Percentiles rank a stretch among this genome's conserved stretches.
These are phyloP conservation scores for Scaptomyza hsui DNA, from an alignment of 1,140 invertebrate genomes.

Conservation along the genomic window DNA sequence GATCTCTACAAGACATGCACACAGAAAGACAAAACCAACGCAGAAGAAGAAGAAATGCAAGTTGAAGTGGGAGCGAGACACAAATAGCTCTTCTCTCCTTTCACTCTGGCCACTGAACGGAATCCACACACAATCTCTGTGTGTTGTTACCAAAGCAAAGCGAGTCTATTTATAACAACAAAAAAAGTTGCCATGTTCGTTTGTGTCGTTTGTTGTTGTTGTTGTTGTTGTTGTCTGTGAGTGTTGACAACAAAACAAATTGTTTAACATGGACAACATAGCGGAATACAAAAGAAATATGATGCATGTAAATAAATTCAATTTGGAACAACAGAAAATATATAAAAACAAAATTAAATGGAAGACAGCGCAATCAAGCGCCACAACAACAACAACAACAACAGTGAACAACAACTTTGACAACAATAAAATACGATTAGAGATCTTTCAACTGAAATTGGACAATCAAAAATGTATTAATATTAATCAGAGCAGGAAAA, in stretches of 20 bases:
- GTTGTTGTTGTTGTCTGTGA: slow-evolving; percentile 33
- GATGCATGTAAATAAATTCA: slow-evolving; percentile 80
- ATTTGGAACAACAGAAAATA: slow-evolving; percentile 55
- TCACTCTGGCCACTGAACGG: too few species aligned
- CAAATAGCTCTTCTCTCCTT: background rate
- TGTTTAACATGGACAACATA: slow-evolving; percentile 73
- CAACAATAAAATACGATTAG: slow-evolving; percentile 35
- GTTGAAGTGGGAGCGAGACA: background rate
- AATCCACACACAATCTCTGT: too few species aligned
- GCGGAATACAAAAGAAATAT: slow-evolving; percentile 64
- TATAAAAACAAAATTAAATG: slow-evolving; percentile 21
- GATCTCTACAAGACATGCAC: slow-evolving; percentile 20
- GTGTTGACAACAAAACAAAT: slow-evolving; percentile 81
- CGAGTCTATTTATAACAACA: slow-evolving; percentile 70
- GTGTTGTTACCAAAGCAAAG: slow-evolving; percentile 35
- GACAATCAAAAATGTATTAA: slow-evolving; percentile 43
- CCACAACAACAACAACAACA: slow-evolving; percentile 12
- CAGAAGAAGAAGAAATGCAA: slow-evolving; percentile 7
- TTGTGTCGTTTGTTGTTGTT: slow-evolving; percentile 27
- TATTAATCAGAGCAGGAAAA: slow-evolving; percentile 30
- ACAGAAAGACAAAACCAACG: slow-evolving; percentile 13
- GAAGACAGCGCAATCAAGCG: slow-evolving; percentile 30
- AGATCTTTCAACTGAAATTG: slow-evolving; percentile 46
- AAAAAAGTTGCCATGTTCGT: slow-evolving; percentile 62
- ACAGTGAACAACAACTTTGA: background rate